A percentile compares a stretch with the other conserved stretches of the same genome.
phyloP scores from a whole-genome alignment of 2,113 vertebrate genomes.

The Aepyceros melampus region DNA sequence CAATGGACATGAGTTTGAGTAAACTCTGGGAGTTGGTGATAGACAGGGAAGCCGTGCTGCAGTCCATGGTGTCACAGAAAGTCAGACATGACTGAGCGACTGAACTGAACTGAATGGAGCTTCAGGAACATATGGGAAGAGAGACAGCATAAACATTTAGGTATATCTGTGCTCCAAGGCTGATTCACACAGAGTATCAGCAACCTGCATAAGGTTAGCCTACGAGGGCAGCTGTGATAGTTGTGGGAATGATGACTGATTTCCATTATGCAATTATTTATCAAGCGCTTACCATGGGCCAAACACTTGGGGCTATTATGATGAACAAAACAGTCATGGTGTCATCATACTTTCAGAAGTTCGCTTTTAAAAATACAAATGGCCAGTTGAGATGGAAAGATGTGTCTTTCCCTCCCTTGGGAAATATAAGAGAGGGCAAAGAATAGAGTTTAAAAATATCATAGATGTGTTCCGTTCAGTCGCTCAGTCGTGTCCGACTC shows the following conservation, averaged over 20 bases:
- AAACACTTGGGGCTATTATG: neutral
- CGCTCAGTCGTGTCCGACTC: too few relatives aligned
- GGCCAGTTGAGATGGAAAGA: neutral
- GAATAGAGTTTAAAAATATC: slow-evolving; percentile 3
- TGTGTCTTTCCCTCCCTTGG: neutral
- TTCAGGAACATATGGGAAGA: neutral
- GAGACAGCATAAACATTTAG: neutral
- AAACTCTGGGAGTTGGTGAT: neutral
- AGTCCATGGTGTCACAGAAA: neutral
- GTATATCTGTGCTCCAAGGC: neutral
- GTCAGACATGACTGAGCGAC: neutral
- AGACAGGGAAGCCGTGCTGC: neutral
- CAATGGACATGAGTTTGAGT: neutral
- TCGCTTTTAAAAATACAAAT: neutral
- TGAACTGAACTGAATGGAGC: neutral
- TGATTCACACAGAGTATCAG: neutral
- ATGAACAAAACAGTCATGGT: neutral
- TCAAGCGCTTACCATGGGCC: neutral
- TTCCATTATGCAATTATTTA: neutral
- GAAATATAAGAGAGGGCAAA: neutral
- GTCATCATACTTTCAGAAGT: neutral
- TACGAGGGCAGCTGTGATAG: neutral
- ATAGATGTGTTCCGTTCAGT: neutral
- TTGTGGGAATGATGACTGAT: neutral
- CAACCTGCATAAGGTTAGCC: neutral